A percentile compares a stretch with the other conserved stretches of the same genome.
These are phyloP conservation scores for Subanguina moxae DNA, from an alignment of 1,140 invertebrate genomes.

Conservation along the genomic window DNA sequence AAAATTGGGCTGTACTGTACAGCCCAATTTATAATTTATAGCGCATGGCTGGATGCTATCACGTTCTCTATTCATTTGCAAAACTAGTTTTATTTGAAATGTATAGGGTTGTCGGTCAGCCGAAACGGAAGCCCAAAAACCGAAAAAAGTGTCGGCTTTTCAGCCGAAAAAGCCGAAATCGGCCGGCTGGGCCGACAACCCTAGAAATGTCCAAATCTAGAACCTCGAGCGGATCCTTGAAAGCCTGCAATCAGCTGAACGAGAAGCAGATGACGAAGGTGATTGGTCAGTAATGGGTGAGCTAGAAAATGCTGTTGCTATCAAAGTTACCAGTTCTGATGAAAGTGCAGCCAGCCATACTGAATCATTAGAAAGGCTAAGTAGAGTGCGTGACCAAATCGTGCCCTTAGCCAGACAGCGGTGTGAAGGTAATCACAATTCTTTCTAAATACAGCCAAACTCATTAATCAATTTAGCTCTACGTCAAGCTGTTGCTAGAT, in stretches of 20 bases:
- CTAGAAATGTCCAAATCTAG: slow-evolving; percentile 31
- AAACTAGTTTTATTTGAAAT: too few relatives aligned
- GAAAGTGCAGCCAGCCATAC: neutral
- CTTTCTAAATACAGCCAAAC: neutral
- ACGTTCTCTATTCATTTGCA: too few relatives aligned
- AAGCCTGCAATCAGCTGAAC: slow-evolving; percentile 16
- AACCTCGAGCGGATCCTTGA: slow-evolving; percentile 53
- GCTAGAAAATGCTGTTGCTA: slow-evolving; percentile 4
- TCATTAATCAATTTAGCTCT: neutral
- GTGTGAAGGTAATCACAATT: slow-evolving; percentile 13
- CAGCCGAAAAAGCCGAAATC: too few relatives aligned
- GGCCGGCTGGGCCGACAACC: too few relatives aligned
- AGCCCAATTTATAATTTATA: too few relatives aligned
- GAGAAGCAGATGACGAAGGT: slow-evolving; percentile 27
- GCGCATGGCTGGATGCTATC: too few relatives aligned
- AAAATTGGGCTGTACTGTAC: too few relatives aligned
- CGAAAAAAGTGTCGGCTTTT: too few relatives aligned
- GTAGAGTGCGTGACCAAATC: slow-evolving; percentile 2
- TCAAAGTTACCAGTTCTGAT: neutral
- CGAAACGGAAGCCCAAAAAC: too few relatives aligned
- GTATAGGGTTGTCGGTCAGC: too few relatives aligned
- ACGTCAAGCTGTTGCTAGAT: slow-evolving; percentile 38
- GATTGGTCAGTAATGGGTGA: slow-evolving; percentile 8
- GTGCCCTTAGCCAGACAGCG: slow-evolving; percentile 23
- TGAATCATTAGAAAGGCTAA: neutral